Conservation (phyloP, 2,797 vertebrate species). For the Gobio occitaniae region DNA sequence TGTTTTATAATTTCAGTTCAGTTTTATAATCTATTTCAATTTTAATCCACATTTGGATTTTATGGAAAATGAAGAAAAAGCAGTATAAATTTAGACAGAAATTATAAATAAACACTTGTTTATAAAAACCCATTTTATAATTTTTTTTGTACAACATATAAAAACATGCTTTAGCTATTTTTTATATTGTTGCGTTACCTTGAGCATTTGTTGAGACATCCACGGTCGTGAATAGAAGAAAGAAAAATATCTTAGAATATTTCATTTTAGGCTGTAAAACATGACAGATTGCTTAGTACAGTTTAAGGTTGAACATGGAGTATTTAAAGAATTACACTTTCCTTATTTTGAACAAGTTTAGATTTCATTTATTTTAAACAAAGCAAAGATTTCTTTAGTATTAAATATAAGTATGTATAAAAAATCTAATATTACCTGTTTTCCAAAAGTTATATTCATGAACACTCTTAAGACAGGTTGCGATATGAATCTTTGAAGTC, state of each 20-base stretch:
- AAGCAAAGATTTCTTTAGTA: background rate
- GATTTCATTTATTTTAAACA: too few species aligned
- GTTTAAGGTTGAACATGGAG: background rate
- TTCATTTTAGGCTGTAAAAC: slow-evolving; percentile 22
- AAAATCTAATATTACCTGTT: background rate
- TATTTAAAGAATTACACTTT: background rate
- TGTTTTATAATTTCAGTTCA: background rate
- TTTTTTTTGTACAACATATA: background rate
- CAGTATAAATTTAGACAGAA: too few species aligned
- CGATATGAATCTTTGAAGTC: background rate
- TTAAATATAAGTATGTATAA: background rate
- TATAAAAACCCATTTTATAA: too few species aligned
- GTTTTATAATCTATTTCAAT: background rate
- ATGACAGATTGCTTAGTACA: background rate
- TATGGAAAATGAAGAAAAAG: background rate
- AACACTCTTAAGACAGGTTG: background rate
- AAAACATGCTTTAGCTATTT: background rate
- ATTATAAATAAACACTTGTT: too few species aligned
- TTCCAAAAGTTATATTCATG: background rate
- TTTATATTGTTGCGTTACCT: background rate
- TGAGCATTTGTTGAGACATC: slow-evolving; percentile 1
- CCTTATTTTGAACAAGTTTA: background rate
- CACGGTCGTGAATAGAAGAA: background rate
- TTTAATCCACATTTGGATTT: background rate
- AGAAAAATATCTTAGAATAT: background rate